phyloP scores from a whole-genome alignment of 2,888 invertebrate genomes.

The Tiliacea aurago region DNA sequence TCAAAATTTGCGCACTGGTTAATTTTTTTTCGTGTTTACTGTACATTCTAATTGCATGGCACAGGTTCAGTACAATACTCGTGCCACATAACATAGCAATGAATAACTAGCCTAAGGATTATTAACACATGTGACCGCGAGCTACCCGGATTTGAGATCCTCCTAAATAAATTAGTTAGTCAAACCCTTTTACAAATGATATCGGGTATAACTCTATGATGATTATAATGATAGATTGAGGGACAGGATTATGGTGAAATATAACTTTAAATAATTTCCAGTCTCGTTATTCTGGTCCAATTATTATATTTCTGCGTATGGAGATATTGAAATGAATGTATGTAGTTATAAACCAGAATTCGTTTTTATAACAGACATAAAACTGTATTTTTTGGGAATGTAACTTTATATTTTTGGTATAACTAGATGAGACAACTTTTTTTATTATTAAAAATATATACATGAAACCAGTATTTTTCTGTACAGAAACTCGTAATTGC shows the following conservation, averaged over 20 bases:
- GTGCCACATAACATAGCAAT: constrained; percentile 1
- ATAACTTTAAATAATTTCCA: constrained; percentile 28
- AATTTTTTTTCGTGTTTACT: too few relatives aligned
- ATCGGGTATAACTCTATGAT: constrained; percentile 40
- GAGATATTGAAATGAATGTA: constrained; percentile 15
- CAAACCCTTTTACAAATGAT: constrained; percentile 54
- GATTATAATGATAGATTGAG: constrained; percentile 29
- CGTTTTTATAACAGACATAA: constrained; percentile 20
- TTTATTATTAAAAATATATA: background rate
- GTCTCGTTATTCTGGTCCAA: background rate
- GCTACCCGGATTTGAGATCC: constrained; percentile 39
- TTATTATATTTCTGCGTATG: background rate
- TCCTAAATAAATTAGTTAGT: constrained; percentile 43
- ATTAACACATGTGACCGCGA: constrained; percentile 24
- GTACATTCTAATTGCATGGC: background rate
- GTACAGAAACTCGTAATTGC: background rate
- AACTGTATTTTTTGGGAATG: background rate
- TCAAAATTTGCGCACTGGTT: too few relatives aligned
- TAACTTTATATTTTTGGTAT: background rate
- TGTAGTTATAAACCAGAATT: constrained; percentile 6
- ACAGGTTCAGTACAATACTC: background rate
- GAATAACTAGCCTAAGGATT: constrained; percentile 24
- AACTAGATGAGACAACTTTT: background rate
- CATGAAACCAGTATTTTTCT: background rate
- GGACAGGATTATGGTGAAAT: constrained; percentile 41